Percentiles rank a stretch among this genome's conserved stretches.
Conservation (phyloP, 2,113 vertebrate species). For the Potamarius usumacintae region DNA sequence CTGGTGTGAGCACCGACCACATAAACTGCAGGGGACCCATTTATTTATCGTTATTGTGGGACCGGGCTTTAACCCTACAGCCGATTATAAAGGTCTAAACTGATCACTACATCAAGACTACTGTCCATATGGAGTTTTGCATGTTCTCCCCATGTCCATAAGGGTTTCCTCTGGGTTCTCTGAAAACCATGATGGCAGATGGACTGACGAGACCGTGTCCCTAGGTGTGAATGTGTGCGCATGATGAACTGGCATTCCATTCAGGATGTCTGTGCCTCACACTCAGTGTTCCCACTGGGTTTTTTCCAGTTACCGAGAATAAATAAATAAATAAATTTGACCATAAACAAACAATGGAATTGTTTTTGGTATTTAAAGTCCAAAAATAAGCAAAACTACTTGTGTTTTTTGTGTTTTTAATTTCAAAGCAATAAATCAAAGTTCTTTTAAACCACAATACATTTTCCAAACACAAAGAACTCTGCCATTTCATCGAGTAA, state of each 20-base stretch:
- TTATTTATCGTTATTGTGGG: too few relatives aligned
- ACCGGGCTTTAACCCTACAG: too few relatives aligned
- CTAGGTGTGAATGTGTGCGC: too few relatives aligned
- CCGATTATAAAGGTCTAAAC: neutral
- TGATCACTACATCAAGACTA: too few relatives aligned
- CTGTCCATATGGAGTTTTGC: neutral
- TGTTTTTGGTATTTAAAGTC: neutral
- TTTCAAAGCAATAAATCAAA: conserved; percentile 60
- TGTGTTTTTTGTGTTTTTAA: conserved; percentile 48
- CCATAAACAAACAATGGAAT: too few relatives aligned
- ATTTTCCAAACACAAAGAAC: conserved; percentile 54
- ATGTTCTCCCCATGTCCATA: neutral
- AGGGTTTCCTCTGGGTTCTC: neutral
- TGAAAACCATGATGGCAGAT: neutral
- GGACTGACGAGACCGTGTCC: neutral
- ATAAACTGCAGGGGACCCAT: too few relatives aligned
- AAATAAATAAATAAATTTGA: neutral
- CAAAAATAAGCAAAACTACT: neutral
- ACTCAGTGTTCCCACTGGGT: neutral
- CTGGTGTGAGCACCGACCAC: too few relatives aligned
- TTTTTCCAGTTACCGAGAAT: neutral
- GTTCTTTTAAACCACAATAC: conserved; percentile 53
- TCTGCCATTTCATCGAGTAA: conserved; percentile 46
- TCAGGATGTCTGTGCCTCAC: neutral
- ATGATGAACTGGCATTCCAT: neutral